Base-by-base conservation (phyloP, 2,797 vertebrate genomes). In the Takifugu ocellatus region DNA sequence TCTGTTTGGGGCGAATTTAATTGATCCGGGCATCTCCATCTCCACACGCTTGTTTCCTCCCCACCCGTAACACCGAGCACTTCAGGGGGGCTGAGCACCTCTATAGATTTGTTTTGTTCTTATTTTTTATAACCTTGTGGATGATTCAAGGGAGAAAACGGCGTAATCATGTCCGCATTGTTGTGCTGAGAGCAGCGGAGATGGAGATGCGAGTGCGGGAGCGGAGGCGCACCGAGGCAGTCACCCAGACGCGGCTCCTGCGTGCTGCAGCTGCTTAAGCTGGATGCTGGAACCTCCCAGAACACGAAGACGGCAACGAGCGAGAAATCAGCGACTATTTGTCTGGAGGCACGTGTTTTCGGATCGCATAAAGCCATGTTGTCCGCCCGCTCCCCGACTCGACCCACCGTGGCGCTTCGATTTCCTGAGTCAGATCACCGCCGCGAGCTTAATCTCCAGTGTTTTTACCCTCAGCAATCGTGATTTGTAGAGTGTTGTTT, bases 201-300 rank as follows among this genome's bases (percentile, higher is more conserved):
- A 74, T 74, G 78, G 68, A 79, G 66, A 81, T 69, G 74, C 66
- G 7, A 54, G 68, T 61, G 10, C 17, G 56, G 65, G 71, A 72
- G 80, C 64, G 60, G 82, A 81, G 65, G 72, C 77, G 78, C 83
- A 79, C 80, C 55, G 75, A 63, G 71, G 70, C 64, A 47, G 56
- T 69, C 51, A 47, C 72, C 51, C 79, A 43, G 66, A 78, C 24
- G 47, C 70, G 11, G 69, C 73, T 72, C 67, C 78, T 48, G 62
- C 63, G 75, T 75, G 79, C 82, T 87, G 84, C 87, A 79, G 84
- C 76, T 82, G 85, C 71, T 63, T 49, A 21, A 27, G 58, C 59
- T 12, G 56, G 59, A 51, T 63, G 63, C 54, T 51, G 42, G 39
- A 45, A 49, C 66, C 12, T 63, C 14, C 31, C 56, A 7, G 71